Evolutionary conservation across 2,113 vertebrate species (phyloP), one percentile per base, ranked within the genome.

Genomic region (Odocoileus virginianus): DNA sequence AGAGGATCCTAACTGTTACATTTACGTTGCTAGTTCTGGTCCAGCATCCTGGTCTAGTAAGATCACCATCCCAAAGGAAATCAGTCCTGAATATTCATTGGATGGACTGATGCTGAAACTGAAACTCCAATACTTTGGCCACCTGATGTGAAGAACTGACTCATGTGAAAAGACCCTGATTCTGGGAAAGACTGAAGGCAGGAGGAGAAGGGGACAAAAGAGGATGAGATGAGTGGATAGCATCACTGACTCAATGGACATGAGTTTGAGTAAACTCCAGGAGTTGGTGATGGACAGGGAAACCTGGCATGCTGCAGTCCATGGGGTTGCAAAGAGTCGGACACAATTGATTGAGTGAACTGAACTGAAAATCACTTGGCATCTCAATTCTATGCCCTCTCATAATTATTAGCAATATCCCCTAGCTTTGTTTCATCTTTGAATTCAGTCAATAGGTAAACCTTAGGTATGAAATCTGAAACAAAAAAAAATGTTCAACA

Each of bases 361-460:
- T 21, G n/a, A 71, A 12, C n/a, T 71, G 64, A 71, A 71, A n/a
- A 71, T 89, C 27, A 97, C 19, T 50, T 17, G 21, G 67, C 92
- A 93, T 89, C 79, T 89, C 76, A 82, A 54, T 82, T 91, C 55
- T 87, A 89, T 79, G 36, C 74, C 74, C 90, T 60, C 23, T 93
- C 57, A 58, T 27, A 82, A 71, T 82, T 92, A 87, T 79, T 71
- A 91, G 43, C 10, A 92, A 40, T 7, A 52, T n/a, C 61, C 87
- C 27, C 60, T 33, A 60, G 57, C 14, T 88, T 84, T 96, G 58
- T 85, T 36, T 97, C 21, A 88, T 90, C 16, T 91, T 67, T 96
- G 11, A 97, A 61, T 95, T 90, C 57, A 94, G 17, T 83, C 94
- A 97, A 96, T 55, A 90, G 14, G 40, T 21, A 43, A 86, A 52